Conservation (phyloP, 2,113 vertebrate genomes). For the Dermatemys mawii region DNA sequence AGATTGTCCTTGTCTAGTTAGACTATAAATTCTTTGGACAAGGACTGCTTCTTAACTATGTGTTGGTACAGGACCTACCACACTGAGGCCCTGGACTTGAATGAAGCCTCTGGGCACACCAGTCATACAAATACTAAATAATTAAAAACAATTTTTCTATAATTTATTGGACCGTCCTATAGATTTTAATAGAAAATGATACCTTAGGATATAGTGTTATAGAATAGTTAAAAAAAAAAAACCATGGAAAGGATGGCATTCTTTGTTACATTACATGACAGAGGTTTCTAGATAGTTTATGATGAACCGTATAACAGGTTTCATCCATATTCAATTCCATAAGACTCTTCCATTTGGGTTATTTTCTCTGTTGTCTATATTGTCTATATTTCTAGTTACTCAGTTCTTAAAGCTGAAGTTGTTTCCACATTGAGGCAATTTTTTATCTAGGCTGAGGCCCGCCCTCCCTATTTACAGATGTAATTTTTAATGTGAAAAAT, state of each 20-base stretch:
- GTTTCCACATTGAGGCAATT: neutral
- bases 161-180: neutral
- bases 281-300: neutral
- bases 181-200: neutral
- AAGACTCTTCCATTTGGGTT: neutral
- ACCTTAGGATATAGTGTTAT: neutral
- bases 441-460: neutral
- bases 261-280: neutral
- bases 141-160: too few relatives aligned
- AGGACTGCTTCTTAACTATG: neutral
- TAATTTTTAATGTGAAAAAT: neutral
- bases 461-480: neutral
- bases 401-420: neutral
- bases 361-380: neutral
- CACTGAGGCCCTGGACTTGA: too few relatives aligned
- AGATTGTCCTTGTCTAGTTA: neutral
- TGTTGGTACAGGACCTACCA: neutral
- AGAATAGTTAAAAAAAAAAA: neutral
- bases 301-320: neutral
- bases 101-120: too few relatives aligned
- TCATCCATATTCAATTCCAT: neutral
- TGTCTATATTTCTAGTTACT: neutral
- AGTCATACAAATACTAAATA: too few relatives aligned
- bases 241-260: neutral
- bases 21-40: neutral